Evolutionary conservation across 1,140 invertebrate genomes (phyloP), one percentile per base, ranked within the genome.

Genomic region (Gyrodactylus salaris): DNA sequence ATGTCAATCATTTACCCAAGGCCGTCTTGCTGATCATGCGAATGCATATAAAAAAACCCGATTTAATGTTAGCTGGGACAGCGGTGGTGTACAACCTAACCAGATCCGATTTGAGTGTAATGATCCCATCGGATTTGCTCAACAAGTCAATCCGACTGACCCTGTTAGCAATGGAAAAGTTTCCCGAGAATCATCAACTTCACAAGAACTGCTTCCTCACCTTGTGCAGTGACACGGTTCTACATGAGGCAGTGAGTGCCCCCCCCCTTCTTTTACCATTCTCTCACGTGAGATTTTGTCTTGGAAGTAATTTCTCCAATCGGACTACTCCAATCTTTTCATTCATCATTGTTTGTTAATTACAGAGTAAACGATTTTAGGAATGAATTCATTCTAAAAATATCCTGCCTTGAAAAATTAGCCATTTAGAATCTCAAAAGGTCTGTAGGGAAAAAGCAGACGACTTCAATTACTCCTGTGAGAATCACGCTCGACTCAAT

Each of bases 71-170:
- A 20, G 70, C 70, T 20, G 23, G 21, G 1, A 71, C 70, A 24
- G 70, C 70, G 1, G 70, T 71, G 1, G 70, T 71, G n/a, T 71
- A 71, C 23, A 71, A 71, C n/a, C 24, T 71, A 1, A 71, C 70
- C n/a, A 7, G 34, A 16, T 54, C 34, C 7, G 34, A 54, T n/a
- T 54, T 54, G 34, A 54, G 34, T n/a, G n/a, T n/a, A 54, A 54
- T 16, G n/a, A 7, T 54, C 7, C 34, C 34, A n/a, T 54, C 34
- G 7, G 34, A 54, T 7, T 54, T 54, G n/a, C 34, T 54, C n/a
- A 54, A 54, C n/a, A 54, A 54, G n/a, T 7, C 34, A 16, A n/a
- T 54, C n/a, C 34, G 34, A 54, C 7, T 54, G n/a, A 54, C 34
- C n/a, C n/a, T 54, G n/a, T 54, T 54, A 54, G 34, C 34, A n/a